These are phyloP conservation scores for Lucifuga dentata DNA, from an alignment of 2,113 vertebrate genomes.

Conservation along the genomic window DNA sequence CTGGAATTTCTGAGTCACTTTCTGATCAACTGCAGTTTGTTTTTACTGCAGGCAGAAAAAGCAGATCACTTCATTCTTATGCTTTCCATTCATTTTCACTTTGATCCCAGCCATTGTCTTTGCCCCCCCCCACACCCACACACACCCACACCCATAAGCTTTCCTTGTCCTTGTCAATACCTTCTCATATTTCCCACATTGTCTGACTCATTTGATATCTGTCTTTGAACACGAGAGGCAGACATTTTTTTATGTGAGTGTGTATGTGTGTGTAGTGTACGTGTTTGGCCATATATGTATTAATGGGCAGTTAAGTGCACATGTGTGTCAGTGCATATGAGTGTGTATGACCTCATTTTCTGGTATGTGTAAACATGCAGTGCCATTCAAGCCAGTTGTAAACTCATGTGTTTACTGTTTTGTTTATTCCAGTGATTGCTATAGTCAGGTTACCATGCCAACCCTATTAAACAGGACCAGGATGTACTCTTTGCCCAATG, in stretches of 20 bases:
- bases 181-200: background rate
- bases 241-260: conserved; percentile 2
- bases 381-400: conserved; percentile 26
- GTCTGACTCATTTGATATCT: conserved; percentile 12
- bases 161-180: background rate
- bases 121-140: too few relatives aligned
- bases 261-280: background rate
- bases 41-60: conserved; percentile 23
- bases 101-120: too few relatives aligned
- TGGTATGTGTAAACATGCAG: conserved; percentile 42
- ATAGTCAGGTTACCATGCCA: conserved; percentile 14
- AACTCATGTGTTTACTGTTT: conserved; percentile 53
- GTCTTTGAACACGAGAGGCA: background rate
- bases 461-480: background rate
- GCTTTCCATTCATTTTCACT: conserved; percentile 8
- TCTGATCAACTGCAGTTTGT: conserved; percentile 33
- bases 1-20: conserved; percentile 64
- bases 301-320: conserved; percentile 17
- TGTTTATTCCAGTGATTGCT: conserved; percentile 50
- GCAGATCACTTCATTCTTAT: background rate
- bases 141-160: too few relatives aligned
- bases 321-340: conserved; percentile 13
- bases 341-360: conserved; percentile 43
- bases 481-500: too few relatives aligned
- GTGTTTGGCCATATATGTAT: too few relatives aligned